Evolutionary conservation across 2,888 invertebrate species (phyloP), one percentile per base, ranked within the genome.

Genomic region (Steinernema carpocapsae): DNA sequence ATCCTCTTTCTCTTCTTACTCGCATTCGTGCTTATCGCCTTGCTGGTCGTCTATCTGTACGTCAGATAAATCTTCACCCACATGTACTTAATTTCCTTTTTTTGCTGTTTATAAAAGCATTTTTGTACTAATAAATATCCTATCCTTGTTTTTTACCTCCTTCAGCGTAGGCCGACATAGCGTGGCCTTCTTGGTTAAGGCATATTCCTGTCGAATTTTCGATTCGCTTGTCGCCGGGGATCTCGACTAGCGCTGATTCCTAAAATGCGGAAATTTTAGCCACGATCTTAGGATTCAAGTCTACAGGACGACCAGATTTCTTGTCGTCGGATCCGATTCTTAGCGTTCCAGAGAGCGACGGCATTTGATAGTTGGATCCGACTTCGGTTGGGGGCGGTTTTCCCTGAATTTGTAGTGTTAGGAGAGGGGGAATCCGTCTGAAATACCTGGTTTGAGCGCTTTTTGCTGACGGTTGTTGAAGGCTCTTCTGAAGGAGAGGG

Each of bases 1-100:
- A 73, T 85, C 73, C 77, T 86, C 24, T 59, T 78, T 70, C 71
- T 81, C 24, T 85, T 84, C 77, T 76, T 82, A 45, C 32, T 76
- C 14, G 77, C 83, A 12, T 80, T 85, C 74, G 71, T 84, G 52
- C 78, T 82, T 43, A 74, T 78, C 22, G 26, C 72, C 14, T 19
- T 76, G 14, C 71, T 77, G 45, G 76, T 75, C 37, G 70, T 79
- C 19, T 77, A 77, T 52, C 46, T 77, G 42, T 76, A 76, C 56
- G 24, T 56, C 56, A 56, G 26, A 26, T 56, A 56, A 43, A 14
- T 12, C 10, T 14, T 43, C n/a, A n/a, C n/a, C 7, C 43, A 43
- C 10, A 12, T 43, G 10, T 43, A 14, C 14, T 12, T 43, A 43
- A 43, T 12, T 43, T 43, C 7, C 43, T 22, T 26, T 2, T 17